A percentile compares a stretch with the other conserved stretches of the same genome.
Evolutionary conservation across 2,113 vertebrate species (phyloP).

Genomic region (Atractosteus spatula): DNA sequence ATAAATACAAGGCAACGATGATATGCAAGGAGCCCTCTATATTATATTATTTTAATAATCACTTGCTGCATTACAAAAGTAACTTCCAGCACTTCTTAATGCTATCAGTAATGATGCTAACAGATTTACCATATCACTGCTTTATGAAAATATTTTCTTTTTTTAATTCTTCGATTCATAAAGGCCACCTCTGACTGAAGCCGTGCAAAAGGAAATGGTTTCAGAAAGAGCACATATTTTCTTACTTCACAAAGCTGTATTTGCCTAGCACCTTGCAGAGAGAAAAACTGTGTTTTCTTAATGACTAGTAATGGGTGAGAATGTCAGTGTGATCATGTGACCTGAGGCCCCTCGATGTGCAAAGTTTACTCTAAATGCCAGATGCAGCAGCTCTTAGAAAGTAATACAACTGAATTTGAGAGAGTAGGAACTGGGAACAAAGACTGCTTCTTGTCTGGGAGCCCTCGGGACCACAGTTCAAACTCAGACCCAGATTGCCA

Average conservation of each 20-base stretch:
- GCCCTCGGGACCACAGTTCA: constrained; percentile 15
- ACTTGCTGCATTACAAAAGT: too few relatives aligned
- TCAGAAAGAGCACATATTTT: constrained; percentile 43
- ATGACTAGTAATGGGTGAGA: constrained; percentile 48
- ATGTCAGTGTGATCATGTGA: constrained; percentile 42
- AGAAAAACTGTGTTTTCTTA: constrained; percentile 52
- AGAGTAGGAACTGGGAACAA: constrained; percentile 27
- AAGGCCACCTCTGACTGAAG: constrained; percentile 23
- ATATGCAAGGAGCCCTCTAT: too few relatives aligned
- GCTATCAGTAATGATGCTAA: too few relatives aligned
- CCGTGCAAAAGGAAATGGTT: constrained; percentile 39
- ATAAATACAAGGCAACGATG: too few relatives aligned
- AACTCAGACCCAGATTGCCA: constrained; percentile 42
- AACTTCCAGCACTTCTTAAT: too few relatives aligned
- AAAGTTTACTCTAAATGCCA: constrained; percentile 36
- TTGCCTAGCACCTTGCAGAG: constrained; percentile 59
- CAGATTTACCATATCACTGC: neutral
- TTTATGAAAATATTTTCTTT: neutral
- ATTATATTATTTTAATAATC: too few relatives aligned
- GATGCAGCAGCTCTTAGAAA: constrained; percentile 33
- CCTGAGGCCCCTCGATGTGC: constrained; percentile 25
- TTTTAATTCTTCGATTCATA: constrained; percentile 9
- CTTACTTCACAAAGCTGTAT: constrained; percentile 46
- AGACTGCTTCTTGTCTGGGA: constrained; percentile 31
- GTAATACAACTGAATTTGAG: constrained; percentile 24